Conservation (phyloP, 2,113 vertebrate genomes). For the Brienomyrus longianalis region DNA sequence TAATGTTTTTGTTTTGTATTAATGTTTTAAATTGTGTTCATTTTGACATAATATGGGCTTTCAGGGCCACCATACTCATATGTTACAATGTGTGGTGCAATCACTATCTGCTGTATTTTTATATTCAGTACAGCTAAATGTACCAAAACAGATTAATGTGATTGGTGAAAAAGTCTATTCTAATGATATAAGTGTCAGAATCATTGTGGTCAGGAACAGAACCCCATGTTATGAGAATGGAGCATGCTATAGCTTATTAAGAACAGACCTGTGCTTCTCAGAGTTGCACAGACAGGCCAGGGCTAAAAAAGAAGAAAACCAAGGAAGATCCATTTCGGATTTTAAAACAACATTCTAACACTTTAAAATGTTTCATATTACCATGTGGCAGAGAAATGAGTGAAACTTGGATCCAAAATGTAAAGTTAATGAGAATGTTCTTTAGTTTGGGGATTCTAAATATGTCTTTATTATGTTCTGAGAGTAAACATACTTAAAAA, state of each 20-base stretch:
- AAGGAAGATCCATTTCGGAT: background rate
- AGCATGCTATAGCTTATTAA: background rate
- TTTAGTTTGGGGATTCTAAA: background rate
- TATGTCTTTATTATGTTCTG: background rate
- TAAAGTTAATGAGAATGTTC: background rate
- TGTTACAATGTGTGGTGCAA: background rate
- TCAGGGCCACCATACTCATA: background rate
- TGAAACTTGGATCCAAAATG: background rate
- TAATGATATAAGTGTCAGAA: background rate
- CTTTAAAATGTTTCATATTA: background rate
- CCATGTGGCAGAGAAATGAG: background rate
- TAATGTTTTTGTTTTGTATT: background rate
- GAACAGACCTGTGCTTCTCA: background rate
- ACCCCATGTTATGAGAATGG: background rate
- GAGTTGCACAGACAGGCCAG: background rate
- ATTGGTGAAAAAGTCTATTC: background rate
- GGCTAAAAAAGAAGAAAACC: background rate
- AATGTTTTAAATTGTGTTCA: background rate
- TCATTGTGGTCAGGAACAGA: background rate
- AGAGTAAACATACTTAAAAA: background rate
- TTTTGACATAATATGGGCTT: background rate
- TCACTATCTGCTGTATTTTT: background rate
- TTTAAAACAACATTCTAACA: background rate
- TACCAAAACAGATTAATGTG: background rate
- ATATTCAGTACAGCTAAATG: background rate